Percentiles rank a stretch among this genome's conserved stretches.
phyloP scores from a whole-genome alignment of 2,797 vertebrate species.

The Acropternis orthonyx region DNA sequence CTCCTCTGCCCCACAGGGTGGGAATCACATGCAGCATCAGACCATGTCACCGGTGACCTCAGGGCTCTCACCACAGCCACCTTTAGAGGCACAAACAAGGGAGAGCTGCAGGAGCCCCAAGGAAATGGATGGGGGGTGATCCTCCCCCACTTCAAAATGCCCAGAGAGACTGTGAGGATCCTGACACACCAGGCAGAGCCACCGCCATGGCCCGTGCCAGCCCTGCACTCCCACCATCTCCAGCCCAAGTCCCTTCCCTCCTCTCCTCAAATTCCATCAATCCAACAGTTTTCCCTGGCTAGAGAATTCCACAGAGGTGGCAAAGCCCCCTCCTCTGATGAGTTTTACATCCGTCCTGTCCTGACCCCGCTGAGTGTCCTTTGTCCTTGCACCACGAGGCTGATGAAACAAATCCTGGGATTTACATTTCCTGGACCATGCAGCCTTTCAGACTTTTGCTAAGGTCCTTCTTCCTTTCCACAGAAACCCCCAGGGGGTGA shows the following conservation, averaged over 20 bases:
- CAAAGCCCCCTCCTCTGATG: background rate
- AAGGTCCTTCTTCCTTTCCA: background rate
- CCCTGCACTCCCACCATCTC: background rate
- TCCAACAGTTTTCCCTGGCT: background rate
- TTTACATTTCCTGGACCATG: background rate
- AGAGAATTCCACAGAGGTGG: background rate
- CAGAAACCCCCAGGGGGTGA: background rate
- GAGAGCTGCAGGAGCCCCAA: background rate
- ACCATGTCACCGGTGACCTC: background rate
- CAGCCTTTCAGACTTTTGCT: no score
- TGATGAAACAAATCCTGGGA: background rate
- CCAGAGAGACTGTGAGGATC: background rate
- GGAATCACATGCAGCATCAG: background rate
- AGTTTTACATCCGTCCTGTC: background rate
- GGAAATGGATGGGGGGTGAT: rapidly evolving
- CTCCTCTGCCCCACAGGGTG: rapidly evolving
- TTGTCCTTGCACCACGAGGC: background rate
- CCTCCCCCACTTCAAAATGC: rapidly evolving
- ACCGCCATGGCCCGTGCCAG: rapidly evolving
- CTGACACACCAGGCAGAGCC: rapidly evolving
- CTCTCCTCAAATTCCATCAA: background rate
- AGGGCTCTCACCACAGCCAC: background rate
- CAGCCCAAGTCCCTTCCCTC: background rate
- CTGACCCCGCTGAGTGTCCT: background rate
- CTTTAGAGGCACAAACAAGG: background rate